These are phyloP conservation scores for Ischnura elegans DNA, from an alignment of 2,888 invertebrate species.

Conservation along the genomic window DNA sequence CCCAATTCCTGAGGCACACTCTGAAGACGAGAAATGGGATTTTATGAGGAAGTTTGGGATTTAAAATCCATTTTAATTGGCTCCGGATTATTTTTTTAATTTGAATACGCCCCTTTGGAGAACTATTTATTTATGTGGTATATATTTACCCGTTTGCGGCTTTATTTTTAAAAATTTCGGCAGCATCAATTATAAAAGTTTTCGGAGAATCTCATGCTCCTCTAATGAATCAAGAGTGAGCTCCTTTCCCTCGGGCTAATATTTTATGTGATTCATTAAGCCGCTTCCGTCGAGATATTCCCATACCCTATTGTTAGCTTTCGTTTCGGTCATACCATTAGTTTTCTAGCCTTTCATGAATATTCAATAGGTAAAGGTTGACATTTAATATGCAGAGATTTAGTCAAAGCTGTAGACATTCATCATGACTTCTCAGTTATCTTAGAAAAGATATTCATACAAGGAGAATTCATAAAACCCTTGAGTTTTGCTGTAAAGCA, in stretches of 20 bases:
- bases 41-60: not conserved
- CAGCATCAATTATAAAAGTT: conserved; percentile 4
- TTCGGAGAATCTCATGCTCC: not conserved
- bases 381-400: not conserved
- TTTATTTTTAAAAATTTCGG: not conserved
- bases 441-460: not conserved
- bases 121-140: not conserved
- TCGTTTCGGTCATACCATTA: not conserved
- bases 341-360: not conserved
- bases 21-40: not conserved
- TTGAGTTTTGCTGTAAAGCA: too few species aligned
- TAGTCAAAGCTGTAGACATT: not conserved
- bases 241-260: not conserved
- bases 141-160: not conserved
- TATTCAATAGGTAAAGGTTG: not conserved
- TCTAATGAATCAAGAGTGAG: not conserved
- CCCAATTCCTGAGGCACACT: not conserved
- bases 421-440: not conserved
- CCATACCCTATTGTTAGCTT: not conserved
- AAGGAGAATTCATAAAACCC: too few species aligned
- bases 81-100: not conserved
- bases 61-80: conserved; percentile 10
- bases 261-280: not conserved
- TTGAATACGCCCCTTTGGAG: not conserved
- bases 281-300: not conserved